phyloP scores from a whole-genome alignment of 2,113 vertebrate species.

The Phoenicopterus ruber region DNA sequence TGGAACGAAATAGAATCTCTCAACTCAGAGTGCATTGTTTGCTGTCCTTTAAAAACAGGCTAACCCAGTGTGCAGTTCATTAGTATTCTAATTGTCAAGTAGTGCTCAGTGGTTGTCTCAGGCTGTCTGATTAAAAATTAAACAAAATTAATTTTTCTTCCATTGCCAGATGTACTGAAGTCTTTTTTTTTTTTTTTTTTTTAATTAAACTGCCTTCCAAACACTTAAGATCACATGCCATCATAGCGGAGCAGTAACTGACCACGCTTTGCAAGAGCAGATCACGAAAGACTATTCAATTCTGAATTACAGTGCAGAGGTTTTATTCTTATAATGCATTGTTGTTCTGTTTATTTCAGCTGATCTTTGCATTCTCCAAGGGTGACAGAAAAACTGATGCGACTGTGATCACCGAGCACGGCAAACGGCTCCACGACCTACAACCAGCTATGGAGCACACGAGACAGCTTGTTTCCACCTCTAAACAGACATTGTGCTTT shows the following conservation, averaged over 20 bases:
- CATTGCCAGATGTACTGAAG: conserved; percentile 42
- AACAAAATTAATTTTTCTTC: conserved; percentile 63
- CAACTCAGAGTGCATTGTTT: conserved; percentile 5
- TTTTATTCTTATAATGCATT: not conserved
- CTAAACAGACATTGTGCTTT: not conserved
- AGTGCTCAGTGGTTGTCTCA: conserved; percentile 54
- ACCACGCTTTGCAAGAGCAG: not conserved
- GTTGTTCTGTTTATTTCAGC: not conserved
- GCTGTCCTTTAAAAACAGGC: conserved; percentile 46
- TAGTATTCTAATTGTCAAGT: conserved; percentile 65
- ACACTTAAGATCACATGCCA: not conserved
- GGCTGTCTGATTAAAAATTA: conserved; percentile 69
- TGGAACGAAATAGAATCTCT: not conserved
- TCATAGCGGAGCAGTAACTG: not conserved
- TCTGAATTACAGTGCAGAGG: not conserved
- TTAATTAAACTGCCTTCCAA: conserved; percentile 24
- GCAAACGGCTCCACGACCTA: not conserved
- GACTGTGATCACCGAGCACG: not conserved
- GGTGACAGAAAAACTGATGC: not conserved
- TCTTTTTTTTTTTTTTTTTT: not conserved
- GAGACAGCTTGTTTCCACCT: not conserved
- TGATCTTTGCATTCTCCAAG: not conserved
- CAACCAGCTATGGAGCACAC: not conserved
- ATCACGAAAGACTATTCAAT: not conserved
- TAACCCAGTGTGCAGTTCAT: conserved; percentile 57